Evolutionary conservation across 2,797 vertebrate genomes (phyloP).

Genomic region (Myotis myotis): DNA sequence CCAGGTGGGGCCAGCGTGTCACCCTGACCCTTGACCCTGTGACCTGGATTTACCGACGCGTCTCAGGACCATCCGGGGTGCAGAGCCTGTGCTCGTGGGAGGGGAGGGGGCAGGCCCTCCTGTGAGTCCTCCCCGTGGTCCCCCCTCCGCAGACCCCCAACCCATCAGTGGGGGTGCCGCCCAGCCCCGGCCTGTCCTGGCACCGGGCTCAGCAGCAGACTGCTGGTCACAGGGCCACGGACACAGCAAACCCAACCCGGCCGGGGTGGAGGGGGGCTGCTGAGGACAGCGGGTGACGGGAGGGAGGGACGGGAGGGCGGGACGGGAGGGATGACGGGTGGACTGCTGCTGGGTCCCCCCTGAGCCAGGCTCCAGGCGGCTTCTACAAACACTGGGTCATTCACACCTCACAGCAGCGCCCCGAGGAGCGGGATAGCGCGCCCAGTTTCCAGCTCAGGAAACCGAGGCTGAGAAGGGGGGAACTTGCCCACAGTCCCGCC

Average conservation of each 20-base stretch:
- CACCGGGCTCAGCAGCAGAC: rapidly evolving
- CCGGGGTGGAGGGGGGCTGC: rapidly evolving
- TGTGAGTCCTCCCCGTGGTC: not conserved
- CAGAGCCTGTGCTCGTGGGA: not conserved
- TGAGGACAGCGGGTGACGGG: rapidly evolving
- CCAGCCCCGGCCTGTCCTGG: not conserved
- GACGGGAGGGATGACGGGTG: rapidly evolving
- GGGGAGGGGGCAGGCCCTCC: not conserved
- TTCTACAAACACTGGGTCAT: not conserved
- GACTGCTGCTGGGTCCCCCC: too few species aligned
- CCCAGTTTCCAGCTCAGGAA: not conserved
- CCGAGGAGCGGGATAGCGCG: rapidly evolving
- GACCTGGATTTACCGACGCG: rapidly evolving
- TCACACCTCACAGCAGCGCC: not conserved
- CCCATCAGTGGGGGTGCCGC: not conserved
- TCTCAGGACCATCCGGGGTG: not conserved
- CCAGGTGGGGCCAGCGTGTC: rapidly evolving
- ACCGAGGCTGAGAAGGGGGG: not conserved
- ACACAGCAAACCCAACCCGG: not conserved
- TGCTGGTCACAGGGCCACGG: not conserved
- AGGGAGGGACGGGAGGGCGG: rapidly evolving
- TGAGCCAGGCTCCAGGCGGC: not conserved
- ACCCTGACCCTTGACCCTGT: not conserved
- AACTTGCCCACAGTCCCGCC: not conserved
- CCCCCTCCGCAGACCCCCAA: not conserved